Evolutionary conservation across 1,140 invertebrate species (phyloP), one percentile per base, ranked within the genome.

Genomic region (Druon quercuslanigerum): DNA sequence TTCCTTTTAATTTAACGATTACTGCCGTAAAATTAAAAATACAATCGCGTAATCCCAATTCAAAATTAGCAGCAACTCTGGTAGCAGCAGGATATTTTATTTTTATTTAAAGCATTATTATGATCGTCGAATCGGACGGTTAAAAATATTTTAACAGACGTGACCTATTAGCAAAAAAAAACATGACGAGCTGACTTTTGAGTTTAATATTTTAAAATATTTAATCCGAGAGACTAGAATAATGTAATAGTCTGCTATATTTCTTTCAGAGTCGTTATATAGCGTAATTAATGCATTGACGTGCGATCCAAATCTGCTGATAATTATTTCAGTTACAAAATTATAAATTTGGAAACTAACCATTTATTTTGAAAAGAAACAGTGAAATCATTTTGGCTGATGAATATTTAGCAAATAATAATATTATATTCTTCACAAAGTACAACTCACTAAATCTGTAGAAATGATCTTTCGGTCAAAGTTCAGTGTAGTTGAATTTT

Each of bases 1-100:
- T 66, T 54, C 74, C 46, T 20, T 75, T 54, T 79, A 74, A 71
- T 66, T 70, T 71, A 50, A 71, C 50, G 73, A 20, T 70, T n/a
- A 19, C 57, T 66, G n/a, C 4, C 33, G 19, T 73, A 54, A 73
- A 73, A 73, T 54, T 19, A 54, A 73, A 52, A 51, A 72, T 46
- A 19, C 25, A 66, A 66, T 20, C 20, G 33, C 12, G 9, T 25
- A 33, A 20, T 57, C 9, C 19, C 56, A 33, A 57, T 57, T 25
- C 56, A 20, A 57, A 57, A 57, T 57, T 20, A 57, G 9, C 56
- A 25, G 56, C 7, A 57, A 20, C 4, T 46, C 40, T 11, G 40
- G 11, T 8, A 46, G 40, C 40, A 46, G 40, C 40, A 2, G 33
- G 12, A 16, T 11, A 54, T 60, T 60, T 60, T 4, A 60, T 16